Percentiles rank a stretch among this genome's conserved stretches.
Evolutionary conservation across 2,797 vertebrate genomes (phyloP).

Genomic region (Liparis tanakae): DNA sequence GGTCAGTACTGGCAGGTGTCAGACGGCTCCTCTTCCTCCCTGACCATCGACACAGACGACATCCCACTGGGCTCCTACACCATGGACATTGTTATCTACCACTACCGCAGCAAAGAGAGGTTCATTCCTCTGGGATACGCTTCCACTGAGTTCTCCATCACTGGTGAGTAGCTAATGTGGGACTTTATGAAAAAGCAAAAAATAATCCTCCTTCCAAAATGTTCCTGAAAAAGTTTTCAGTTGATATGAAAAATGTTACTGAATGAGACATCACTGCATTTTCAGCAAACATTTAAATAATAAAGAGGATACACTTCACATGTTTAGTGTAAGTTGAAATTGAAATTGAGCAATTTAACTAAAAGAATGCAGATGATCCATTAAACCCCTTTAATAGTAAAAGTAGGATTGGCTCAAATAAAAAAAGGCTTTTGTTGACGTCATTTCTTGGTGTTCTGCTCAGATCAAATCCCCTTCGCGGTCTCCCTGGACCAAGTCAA

Average conservation of each 20-base stretch:
- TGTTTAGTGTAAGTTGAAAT: not conserved
- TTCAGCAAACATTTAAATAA: no score
- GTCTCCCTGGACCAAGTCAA: constrained; percentile 88
- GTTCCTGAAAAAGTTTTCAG: no score
- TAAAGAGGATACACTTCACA: no score
- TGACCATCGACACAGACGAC: constrained; percentile 86
- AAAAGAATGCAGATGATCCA: not conserved
- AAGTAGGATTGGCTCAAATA: not conserved
- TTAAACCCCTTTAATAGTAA: not conserved
- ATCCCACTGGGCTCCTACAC: constrained; percentile 88
- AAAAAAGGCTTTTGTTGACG: not conserved
- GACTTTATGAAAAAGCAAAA: not conserved
- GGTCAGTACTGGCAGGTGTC: constrained; percentile 94
- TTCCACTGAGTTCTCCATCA: constrained; percentile 90
- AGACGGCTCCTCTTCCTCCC: constrained; percentile 86
- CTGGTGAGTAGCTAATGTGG: constrained; percentile 78
- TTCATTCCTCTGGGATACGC: constrained; percentile 91
- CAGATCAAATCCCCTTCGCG: constrained; percentile 93
- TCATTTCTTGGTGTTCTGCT: constrained; percentile 8
- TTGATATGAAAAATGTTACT: no score
- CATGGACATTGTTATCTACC: constrained; percentile 94
- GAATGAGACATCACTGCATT: no score
- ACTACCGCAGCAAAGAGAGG: constrained; percentile 89
- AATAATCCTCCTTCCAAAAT: no score
- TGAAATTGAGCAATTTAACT: not conserved